Evolutionary conservation across 2,113 vertebrate genomes (phyloP).

Genomic region (Sinocyclocheilus anshuiensis): DNA sequence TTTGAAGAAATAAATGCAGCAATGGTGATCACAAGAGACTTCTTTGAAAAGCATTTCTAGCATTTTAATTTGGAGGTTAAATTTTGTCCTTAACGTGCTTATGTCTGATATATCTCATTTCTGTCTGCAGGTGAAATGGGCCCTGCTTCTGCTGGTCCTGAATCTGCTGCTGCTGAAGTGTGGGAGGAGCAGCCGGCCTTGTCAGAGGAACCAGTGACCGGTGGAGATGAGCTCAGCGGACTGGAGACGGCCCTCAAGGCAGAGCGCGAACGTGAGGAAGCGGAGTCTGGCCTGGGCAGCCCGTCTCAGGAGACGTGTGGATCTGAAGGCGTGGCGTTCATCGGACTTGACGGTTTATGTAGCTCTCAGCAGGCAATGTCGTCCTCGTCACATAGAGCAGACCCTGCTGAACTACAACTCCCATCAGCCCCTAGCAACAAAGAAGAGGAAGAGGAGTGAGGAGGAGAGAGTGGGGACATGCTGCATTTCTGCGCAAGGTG

Average conservation of each 20-base stretch:
- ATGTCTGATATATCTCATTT: neutral
- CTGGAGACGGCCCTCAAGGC: slow-evolving; percentile 75
- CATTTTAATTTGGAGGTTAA: neutral
- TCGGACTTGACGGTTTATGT: slow-evolving; percentile 78
- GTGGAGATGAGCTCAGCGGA: slow-evolving; percentile 71
- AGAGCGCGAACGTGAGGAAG: slow-evolving; percentile 71
- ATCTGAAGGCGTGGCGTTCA: slow-evolving; percentile 65
- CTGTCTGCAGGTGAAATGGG: slow-evolving; percentile 61
- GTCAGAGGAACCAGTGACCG: slow-evolving; percentile 67
- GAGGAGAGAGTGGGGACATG: slow-evolving; percentile 66
- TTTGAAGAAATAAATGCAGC: neutral
- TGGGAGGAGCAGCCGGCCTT: slow-evolving; percentile 64
- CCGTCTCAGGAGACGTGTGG: slow-evolving; percentile 21
- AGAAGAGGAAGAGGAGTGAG: slow-evolving; percentile 57
- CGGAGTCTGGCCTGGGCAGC: slow-evolving; percentile 38
- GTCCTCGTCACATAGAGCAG: slow-evolving; percentile 51
- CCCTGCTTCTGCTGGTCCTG: slow-evolving; percentile 26
- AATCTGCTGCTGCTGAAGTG: slow-evolving; percentile 50
- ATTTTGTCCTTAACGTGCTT: neutral
- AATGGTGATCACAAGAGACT: no score
- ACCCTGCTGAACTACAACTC: slow-evolving; percentile 55
- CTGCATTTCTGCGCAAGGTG: slow-evolving; percentile 75
- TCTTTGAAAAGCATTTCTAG: neutral
- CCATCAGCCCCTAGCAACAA: slow-evolving; percentile 59
- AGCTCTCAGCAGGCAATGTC: slow-evolving; percentile 69